A percentile compares a stretch with the other conserved stretches of the same genome.
Evolutionary conservation across 2,113 vertebrate genomes (phyloP).

Genomic region (Pelecanoides urinatrix): DNA sequence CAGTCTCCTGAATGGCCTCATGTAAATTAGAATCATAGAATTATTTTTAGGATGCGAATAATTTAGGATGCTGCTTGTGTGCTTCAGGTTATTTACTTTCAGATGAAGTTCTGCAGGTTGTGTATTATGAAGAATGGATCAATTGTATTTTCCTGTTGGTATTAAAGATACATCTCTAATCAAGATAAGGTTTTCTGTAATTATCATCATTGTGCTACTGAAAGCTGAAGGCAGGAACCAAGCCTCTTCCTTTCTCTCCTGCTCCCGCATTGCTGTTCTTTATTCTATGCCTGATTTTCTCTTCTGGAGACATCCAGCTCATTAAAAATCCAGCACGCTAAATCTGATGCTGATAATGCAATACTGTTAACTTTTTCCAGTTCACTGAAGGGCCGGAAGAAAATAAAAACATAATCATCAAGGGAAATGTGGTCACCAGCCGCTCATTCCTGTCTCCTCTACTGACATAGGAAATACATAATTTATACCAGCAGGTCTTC

Average conservation of each 20-base stretch:
- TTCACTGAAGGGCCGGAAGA: neutral
- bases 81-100: neutral
- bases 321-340: neutral
- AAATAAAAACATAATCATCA: neutral
- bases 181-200: neutral
- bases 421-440: neutral
- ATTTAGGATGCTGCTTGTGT: neutral
- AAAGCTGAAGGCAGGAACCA: neutral
- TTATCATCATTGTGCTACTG: neutral
- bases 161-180: neutral
- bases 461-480: neutral
- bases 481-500: conserved; percentile 6
- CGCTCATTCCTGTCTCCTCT: neutral
- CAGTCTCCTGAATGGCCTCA: neutral
- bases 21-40: no score
- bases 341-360: neutral
- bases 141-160: neutral
- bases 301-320: neutral
- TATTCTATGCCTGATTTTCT: neutral
- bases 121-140: neutral
- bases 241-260: neutral
- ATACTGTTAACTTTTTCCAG: neutral
- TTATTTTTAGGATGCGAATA: no score
- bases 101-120: neutral
- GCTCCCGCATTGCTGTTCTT: neutral